phyloP scores from a whole-genome alignment of 2,113 vertebrate species.

The Felis chaus region DNA sequence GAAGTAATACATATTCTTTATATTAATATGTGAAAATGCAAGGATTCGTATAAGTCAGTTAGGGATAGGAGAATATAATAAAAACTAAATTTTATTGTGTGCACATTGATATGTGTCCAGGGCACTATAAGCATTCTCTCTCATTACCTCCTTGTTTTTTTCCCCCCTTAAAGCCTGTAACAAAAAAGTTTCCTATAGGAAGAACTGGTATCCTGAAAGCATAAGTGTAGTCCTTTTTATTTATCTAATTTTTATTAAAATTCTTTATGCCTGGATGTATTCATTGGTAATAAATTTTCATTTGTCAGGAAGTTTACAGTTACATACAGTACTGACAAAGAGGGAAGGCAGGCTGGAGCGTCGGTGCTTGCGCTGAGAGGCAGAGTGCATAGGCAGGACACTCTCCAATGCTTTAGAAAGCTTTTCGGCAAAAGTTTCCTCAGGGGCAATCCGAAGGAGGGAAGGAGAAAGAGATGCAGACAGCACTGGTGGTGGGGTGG shows the following conservation, averaged over 20 bases:
- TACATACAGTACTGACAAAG: conserved; percentile 98
- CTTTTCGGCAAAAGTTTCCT: conserved; percentile 95
- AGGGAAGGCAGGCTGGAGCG: conserved; percentile 98
- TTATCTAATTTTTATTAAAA: conserved; percentile 71
- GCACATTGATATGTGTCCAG: neutral
- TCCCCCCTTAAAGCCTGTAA: neutral
- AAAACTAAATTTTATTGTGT: conserved; percentile 16
- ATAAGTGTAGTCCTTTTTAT: conserved; percentile 53
- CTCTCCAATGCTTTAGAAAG: conserved; percentile 98
- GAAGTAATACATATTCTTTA: conserved; percentile 1
- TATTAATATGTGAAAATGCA: conserved; percentile 49
- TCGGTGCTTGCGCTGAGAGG: conserved; percentile 90
- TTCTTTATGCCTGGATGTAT: conserved; percentile 86
- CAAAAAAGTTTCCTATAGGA: conserved; percentile 30
- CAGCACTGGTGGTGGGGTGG: conserved; percentile 87
- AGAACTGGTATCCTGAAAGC: conserved; percentile 55
- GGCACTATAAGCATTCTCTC: conserved; percentile 19
- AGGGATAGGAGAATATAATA: neutral
- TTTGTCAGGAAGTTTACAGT: conserved; percentile 84
- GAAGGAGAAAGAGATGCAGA: conserved; percentile 88
- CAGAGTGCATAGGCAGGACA: conserved; percentile 94
- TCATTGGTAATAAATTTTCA: conserved; percentile 90
- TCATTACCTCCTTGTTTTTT: conserved; percentile 54
- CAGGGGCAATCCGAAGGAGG: conserved; percentile 89
- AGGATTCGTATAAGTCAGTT: neutral